These are phyloP conservation scores for Erynnis tages DNA, from an alignment of 2,888 invertebrate species.

Conservation along the genomic window DNA sequence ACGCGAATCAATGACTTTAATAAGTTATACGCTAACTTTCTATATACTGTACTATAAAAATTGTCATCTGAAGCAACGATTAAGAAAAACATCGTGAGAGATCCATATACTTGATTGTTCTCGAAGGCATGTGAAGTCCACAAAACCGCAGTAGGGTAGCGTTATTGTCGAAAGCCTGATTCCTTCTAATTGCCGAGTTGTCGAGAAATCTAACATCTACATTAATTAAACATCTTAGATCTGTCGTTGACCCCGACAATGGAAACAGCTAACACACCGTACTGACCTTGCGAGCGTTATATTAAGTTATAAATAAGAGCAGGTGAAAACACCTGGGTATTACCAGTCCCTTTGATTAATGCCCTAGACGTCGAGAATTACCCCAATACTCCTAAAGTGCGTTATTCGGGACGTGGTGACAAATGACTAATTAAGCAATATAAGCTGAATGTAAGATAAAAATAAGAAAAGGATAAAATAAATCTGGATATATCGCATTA, in stretches of 20 bases:
- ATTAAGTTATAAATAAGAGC: constrained; percentile 20
- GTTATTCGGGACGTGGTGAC: constrained; percentile 11
- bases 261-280: neutral
- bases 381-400: constrained; percentile 6
- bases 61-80: too few relatives aligned
- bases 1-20: too few relatives aligned
- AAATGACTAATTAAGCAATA: constrained; percentile 21
- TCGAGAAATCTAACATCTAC: neutral
- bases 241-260: neutral
- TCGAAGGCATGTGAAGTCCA: too few relatives aligned
- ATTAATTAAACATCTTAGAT: too few relatives aligned
- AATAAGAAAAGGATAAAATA: neutral
- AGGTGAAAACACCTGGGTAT: constrained; percentile 14
- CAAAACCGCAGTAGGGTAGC: too few relatives aligned
- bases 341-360: constrained; percentile 18
- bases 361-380: constrained; percentile 14
- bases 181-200: neutral
- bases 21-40: too few relatives aligned
- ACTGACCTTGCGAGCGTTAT: neutral
- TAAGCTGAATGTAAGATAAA: neutral
- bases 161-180: too few relatives aligned
- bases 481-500: too few relatives aligned
- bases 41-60: too few relatives aligned
- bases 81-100: too few relatives aligned
- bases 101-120: too few relatives aligned